These are phyloP conservation scores for Somateria mollissima DNA, from an alignment of 2,797 vertebrate species.

Conservation along the genomic window DNA sequence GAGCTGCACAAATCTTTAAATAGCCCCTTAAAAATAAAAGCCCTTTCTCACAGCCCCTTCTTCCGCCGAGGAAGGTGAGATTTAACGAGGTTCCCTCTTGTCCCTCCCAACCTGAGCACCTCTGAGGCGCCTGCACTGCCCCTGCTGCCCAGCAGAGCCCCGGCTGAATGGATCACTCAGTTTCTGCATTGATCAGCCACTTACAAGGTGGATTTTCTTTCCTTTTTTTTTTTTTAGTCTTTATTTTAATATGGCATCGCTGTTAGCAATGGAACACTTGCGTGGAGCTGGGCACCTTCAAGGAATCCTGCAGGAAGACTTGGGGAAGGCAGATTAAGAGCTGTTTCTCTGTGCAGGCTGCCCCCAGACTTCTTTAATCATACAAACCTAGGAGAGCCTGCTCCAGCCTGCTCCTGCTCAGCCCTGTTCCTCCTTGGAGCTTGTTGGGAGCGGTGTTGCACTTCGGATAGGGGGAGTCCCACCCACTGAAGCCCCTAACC, in stretches of 20 bases:
- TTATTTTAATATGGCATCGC: neutral
- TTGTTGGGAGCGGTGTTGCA: fast-evolving
- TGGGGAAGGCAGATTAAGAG: neutral
- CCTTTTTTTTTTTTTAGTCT: neutral
- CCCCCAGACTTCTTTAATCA: neutral
- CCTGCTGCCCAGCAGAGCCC: constrained; percentile 2
- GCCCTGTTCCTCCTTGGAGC: fast-evolving
- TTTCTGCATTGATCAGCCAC: neutral
- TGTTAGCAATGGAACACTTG: neutral
- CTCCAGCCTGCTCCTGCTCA: neutral
- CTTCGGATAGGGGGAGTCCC: neutral
- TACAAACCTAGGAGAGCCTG: neutral
- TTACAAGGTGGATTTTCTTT: neutral
- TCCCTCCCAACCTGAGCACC: neutral
- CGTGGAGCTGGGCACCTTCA: neutral
- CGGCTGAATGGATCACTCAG: neutral
- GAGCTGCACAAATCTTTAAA: constrained; percentile 55
- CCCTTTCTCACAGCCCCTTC: neutral
- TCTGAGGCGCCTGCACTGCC: constrained; percentile 27
- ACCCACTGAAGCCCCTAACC: neutral
- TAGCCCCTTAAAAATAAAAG: constrained; percentile 13
- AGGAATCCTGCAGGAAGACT: neutral
- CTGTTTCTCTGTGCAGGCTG: neutral
- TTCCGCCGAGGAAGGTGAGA: neutral
- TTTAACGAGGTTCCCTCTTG: constrained; percentile 36